These are phyloP conservation scores for Umimayanthus kanabou DNA, from an alignment of 92 coral and sea anemone species.

Conservation along the genomic window DNA sequence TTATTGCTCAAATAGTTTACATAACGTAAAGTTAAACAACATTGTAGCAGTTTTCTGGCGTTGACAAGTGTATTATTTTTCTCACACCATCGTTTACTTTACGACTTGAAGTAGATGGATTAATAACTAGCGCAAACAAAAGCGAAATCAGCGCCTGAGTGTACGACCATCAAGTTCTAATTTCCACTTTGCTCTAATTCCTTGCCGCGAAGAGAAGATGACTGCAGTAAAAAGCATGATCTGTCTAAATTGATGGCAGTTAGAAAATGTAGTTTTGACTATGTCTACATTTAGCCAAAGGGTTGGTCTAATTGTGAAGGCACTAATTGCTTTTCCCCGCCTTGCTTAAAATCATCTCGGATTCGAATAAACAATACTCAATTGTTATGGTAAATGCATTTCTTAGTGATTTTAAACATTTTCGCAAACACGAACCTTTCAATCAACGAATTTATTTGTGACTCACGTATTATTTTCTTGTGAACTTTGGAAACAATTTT, in stretches of 20 bases:
- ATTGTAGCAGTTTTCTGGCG: constrained; percentile 46
- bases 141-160: constrained; percentile 30
- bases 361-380: constrained; percentile 55
- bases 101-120: constrained; percentile 70
- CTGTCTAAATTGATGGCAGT: constrained; percentile 31
- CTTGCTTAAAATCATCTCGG: constrained; percentile 51
- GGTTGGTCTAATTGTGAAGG: constrained; percentile 57
- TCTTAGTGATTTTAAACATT: constrained; percentile 60
- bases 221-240: constrained; percentile 13
- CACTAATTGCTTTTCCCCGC: constrained; percentile 65
- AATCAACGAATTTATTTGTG: constrained; percentile 52
- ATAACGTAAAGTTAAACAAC: constrained; percentile 69
- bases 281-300: constrained; percentile 40
- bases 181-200: constrained; percentile 7
- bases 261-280: constrained; percentile 47
- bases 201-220: constrained; percentile 9
- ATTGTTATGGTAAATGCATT: constrained; percentile 64
- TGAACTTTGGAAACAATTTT: constrained; percentile 3
- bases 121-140: constrained; percentile 64
- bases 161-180: constrained; percentile 41
- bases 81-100: constrained; percentile 70
- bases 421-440: constrained; percentile 67
- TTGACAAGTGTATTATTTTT: constrained; percentile 54
- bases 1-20: constrained; percentile 64
- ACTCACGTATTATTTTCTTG: constrained; percentile 44